phyloP scores from a whole-genome alignment of 2,113 vertebrate genomes.

The Tor tambroides region DNA sequence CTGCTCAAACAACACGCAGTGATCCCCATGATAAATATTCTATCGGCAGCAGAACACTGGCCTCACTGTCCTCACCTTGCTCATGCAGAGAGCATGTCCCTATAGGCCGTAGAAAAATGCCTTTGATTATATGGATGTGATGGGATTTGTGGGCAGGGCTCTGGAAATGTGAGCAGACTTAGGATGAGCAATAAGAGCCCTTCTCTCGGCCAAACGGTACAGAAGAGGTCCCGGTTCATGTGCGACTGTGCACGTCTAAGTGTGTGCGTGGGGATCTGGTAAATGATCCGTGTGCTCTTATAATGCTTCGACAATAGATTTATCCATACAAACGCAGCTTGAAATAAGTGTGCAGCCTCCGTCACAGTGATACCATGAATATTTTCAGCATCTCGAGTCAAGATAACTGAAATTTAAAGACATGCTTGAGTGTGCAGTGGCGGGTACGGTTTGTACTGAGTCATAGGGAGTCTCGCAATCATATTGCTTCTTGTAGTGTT shows the following conservation, averaged over 20 bases:
- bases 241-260: background rate
- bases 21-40: slow-evolving; percentile 58
- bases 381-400: slow-evolving; percentile 48
- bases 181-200: slow-evolving; percentile 47
- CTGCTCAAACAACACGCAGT: slow-evolving; percentile 45
- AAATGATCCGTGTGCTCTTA: slow-evolving; percentile 54
- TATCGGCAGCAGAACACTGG: slow-evolving; percentile 48
- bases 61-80: slow-evolving; percentile 57
- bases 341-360: slow-evolving; percentile 43
- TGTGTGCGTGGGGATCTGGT: slow-evolving; percentile 2
- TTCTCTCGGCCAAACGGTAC: slow-evolving; percentile 35
- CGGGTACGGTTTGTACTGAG: slow-evolving; percentile 44
- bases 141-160: slow-evolving; percentile 55
- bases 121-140: slow-evolving; percentile 64
- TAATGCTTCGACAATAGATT: slow-evolving; percentile 54
- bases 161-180: slow-evolving; percentile 59
- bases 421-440: slow-evolving; percentile 50
- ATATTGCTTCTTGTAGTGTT: slow-evolving; percentile 33
- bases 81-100: slow-evolving; percentile 53
- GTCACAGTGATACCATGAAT: slow-evolving; percentile 47
- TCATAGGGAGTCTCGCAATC: slow-evolving; percentile 39
- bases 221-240: slow-evolving; percentile 6
- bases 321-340: slow-evolving; percentile 49
- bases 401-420: slow-evolving; percentile 53
- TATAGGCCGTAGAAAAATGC: slow-evolving; percentile 57